Conservation (phyloP, 2,113 vertebrate species). For the Melanotaenia duboulayi region DNA sequence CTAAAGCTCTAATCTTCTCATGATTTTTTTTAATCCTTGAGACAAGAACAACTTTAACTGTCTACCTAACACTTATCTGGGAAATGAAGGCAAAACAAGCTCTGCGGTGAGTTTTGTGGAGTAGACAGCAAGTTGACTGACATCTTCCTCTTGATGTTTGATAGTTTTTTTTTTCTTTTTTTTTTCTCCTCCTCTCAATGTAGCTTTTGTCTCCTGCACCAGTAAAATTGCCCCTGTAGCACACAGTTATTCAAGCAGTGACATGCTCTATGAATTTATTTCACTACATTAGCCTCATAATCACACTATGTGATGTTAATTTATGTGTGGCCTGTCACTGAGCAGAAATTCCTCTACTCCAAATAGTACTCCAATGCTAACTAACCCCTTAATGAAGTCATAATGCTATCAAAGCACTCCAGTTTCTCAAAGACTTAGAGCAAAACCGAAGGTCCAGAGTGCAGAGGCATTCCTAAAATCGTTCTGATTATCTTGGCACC, state of each 20-base stretch:
- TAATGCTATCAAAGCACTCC: conserved; percentile 66
- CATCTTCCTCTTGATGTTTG: conserved; percentile 5
- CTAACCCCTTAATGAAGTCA: conserved; percentile 69
- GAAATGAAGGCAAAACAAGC: conserved; percentile 21
- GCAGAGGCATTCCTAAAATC: conserved; percentile 66
- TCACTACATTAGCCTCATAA: conserved; percentile 61
- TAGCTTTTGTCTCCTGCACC: conserved; percentile 22
- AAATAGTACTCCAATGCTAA: conserved; percentile 74
- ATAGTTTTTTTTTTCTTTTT: conserved; percentile 5
- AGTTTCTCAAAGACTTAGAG: conserved; percentile 51
- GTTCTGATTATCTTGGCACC: conserved; percentile 76
- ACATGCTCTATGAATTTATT: conserved; percentile 48
- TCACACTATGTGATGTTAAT: conserved; percentile 51
- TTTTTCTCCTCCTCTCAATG: conserved; percentile 18
- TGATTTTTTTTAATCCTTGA: conserved; percentile 33
- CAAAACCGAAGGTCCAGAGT: conserved; percentile 45
- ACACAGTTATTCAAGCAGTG: conserved; percentile 29
- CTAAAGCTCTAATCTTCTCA: conserved; percentile 6
- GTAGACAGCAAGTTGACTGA: conserved; percentile 8
- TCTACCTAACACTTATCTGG: not conserved
- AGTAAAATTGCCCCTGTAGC: conserved; percentile 8
- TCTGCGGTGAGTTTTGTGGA: not conserved
- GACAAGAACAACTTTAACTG: conserved; percentile 43
- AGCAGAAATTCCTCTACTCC: conserved; percentile 62
- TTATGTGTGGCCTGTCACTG: conserved; percentile 60